Percentiles rank a stretch among this genome's conserved stretches.
Evolutionary conservation across 2,888 invertebrate species (phyloP).

Genomic region (Catocala nupta): DNA sequence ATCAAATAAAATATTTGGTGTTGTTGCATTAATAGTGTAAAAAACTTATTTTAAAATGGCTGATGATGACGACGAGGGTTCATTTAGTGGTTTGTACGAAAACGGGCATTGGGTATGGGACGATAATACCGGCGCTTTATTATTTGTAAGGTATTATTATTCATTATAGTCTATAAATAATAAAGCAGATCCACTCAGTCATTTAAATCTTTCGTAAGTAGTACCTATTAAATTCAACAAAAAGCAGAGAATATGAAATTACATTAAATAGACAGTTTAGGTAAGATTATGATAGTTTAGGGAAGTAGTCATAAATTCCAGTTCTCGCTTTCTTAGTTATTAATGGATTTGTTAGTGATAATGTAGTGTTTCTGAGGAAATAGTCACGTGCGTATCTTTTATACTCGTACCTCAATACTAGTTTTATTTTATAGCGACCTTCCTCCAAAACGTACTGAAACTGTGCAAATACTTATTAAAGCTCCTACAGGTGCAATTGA

Average conservation of each 20-base stretch:
- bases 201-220: too few relatives aligned
- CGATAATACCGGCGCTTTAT: constrained; percentile 60
- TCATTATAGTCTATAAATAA: neutral
- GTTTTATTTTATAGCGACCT: constrained; percentile 62
- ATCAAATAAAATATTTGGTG: too few relatives aligned
- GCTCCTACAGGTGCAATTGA: constrained; percentile 79
- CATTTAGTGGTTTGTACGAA: constrained; percentile 74
- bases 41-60: constrained; percentile 56
- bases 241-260: too few relatives aligned
- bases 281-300: too few relatives aligned
- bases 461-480: constrained; percentile 67
- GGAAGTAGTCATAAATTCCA: too few relatives aligned
- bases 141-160: constrained; percentile 71
- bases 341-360: too few relatives aligned
- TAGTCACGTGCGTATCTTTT: neutral
- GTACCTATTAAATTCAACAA: too few relatives aligned
- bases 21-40: too few relatives aligned
- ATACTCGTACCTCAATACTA: neutral
- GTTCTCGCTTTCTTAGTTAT: too few relatives aligned
- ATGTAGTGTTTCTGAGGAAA: neutral
- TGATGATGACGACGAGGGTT: constrained; percentile 78
- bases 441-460: constrained; percentile 66
- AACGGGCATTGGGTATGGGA: constrained; percentile 86
- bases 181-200: too few relatives aligned
- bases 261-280: too few relatives aligned